These are phyloP conservation scores for Drosophila ananassae DNA, from an alignment of 1,140 invertebrate genomes.

Conservation along the genomic window DNA sequence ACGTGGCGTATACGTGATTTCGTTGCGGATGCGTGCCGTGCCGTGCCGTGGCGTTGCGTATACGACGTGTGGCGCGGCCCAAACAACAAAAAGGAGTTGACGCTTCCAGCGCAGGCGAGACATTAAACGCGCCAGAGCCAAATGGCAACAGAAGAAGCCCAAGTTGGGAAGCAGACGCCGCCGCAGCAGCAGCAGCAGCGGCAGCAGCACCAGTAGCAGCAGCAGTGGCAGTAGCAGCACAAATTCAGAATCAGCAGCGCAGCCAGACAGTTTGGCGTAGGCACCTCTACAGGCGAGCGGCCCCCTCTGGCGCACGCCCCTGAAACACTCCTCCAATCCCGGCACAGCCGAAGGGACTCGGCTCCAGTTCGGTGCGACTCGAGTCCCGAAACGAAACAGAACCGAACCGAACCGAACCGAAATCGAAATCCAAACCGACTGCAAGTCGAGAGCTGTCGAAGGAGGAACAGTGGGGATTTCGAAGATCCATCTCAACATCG, in stretches of 20 bases:
- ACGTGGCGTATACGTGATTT: slow-evolving; percentile 29
- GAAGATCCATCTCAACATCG: not conserved
- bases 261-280: slow-evolving; percentile 39
- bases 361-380: slow-evolving; percentile 21
- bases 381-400: slow-evolving; percentile 47
- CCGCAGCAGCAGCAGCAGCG: slow-evolving; percentile 12
- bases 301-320: not conserved
- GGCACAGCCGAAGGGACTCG: slow-evolving; percentile 13
- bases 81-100: slow-evolving; percentile 63
- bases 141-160: slow-evolving; percentile 75
- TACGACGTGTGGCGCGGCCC: slow-evolving; percentile 54
- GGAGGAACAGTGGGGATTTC: not conserved
- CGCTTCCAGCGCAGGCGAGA: slow-evolving; percentile 74
- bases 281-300: not conserved
- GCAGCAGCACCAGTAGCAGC: slow-evolving; percentile 7
- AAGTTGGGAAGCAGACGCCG: slow-evolving; percentile 28
- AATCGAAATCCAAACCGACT: slow-evolving; percentile 23
- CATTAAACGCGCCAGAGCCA: slow-evolving; percentile 76
- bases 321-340: slow-evolving; percentile 15
- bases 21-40: slow-evolving; percentile 20
- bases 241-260: slow-evolving; percentile 2
- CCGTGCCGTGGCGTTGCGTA: slow-evolving; percentile 18
- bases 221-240: slow-evolving; percentile 10
- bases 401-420: slow-evolving; percentile 40
- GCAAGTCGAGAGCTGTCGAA: slow-evolving; percentile 61